phyloP scores from a whole-genome alignment of 2,113 vertebrate species.

The Pygoscelis adeliae region DNA sequence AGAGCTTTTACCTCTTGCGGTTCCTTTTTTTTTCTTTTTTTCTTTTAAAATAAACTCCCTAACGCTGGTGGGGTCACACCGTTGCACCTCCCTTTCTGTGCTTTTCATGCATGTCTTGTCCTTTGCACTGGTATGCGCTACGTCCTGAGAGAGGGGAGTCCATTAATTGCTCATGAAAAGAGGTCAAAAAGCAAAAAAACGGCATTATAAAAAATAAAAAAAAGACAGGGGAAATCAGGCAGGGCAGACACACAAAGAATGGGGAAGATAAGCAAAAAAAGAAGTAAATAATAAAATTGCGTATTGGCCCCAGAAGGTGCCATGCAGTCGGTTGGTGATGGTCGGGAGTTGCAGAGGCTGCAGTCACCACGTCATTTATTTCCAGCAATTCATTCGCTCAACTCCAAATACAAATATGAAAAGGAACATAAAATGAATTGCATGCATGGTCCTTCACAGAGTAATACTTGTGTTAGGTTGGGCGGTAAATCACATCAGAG shows the following conservation, averaged over 20 bases:
- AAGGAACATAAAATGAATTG: background rate
- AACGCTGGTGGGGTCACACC: background rate
- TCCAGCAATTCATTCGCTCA: background rate
- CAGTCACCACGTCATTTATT: background rate
- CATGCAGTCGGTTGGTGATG: fast-evolving
- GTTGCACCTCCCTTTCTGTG: background rate
- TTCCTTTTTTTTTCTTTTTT: background rate
- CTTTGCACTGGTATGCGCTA: background rate
- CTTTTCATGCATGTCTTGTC: background rate
- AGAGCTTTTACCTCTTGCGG: background rate
- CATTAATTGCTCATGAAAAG: background rate
- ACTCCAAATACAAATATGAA: background rate
- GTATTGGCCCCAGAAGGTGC: background rate
- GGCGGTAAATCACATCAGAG: background rate
- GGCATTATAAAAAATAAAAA: background rate
- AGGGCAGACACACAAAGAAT: background rate
- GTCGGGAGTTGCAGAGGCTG: background rate
- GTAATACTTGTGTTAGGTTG: fast-evolving
- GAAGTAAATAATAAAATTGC: background rate
- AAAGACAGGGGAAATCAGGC: background rate
- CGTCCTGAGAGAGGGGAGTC: background rate
- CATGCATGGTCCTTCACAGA: background rate
- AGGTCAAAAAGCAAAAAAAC: background rate
- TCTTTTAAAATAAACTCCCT: background rate
- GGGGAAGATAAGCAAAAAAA: background rate